Conservation (phyloP, 2,113 vertebrate genomes). For the Oryzias celebensis region DNA sequence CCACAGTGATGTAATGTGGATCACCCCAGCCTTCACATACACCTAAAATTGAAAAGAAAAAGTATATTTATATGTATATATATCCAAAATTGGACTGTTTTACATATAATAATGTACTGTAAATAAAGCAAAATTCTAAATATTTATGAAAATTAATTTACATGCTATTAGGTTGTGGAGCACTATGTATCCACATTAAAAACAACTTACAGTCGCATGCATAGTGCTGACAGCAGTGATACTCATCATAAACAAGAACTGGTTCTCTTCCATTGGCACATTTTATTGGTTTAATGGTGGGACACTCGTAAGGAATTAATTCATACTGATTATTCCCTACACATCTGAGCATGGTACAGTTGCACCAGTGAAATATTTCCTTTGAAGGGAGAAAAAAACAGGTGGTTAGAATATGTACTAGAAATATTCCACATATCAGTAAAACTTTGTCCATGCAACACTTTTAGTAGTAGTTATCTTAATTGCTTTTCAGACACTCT, state of each 20-base stretch:
- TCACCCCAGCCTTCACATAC: conserved; percentile 92
- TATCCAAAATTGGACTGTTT: background rate
- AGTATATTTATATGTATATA: background rate
- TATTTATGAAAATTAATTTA: too few relatives aligned
- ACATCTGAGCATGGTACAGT: conserved; percentile 84
- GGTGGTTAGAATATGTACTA: too few relatives aligned
- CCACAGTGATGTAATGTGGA: conserved; percentile 91
- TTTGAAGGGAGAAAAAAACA: background rate
- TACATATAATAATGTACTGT: too few relatives aligned
- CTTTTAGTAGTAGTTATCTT: too few relatives aligned
- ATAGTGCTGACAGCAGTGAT: conserved; percentile 35
- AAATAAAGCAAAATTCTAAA: background rate
- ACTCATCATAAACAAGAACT: conserved; percentile 69
- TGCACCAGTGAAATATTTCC: conserved; percentile 54
- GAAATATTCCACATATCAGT: too few relatives aligned
- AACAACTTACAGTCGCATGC: conserved; percentile 87
- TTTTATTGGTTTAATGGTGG: conserved; percentile 68
- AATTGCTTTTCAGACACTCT: too few relatives aligned
- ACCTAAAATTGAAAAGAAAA: conserved; percentile 70
- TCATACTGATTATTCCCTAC: conserved; percentile 80
- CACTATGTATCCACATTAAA: background rate
- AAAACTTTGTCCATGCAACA: too few relatives aligned
- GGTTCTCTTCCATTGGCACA: conserved; percentile 83
- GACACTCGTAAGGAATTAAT: conserved; percentile 75
- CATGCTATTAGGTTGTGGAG: too few relatives aligned